Evolutionary conservation across 1,140 invertebrate species (phyloP).

Genomic region (Aricia agestis): DNA sequence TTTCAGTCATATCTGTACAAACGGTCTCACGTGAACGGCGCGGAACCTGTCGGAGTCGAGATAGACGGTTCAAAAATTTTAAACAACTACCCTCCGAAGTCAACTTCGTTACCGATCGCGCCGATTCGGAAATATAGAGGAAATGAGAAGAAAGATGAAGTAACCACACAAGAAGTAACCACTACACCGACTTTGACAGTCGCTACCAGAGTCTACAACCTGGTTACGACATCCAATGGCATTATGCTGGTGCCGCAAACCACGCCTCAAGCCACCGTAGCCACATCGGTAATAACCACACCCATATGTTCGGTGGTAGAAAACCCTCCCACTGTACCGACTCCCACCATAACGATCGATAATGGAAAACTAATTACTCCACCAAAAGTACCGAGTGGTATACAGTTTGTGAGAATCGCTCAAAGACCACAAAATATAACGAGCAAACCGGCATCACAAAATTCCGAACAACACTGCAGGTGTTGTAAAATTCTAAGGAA

Average conservation of each 20-base stretch:
- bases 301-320: background rate
- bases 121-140: constrained; percentile 27
- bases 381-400: background rate
- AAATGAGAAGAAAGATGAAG: constrained; percentile 16
- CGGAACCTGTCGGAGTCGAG: constrained; percentile 34
- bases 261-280: background rate
- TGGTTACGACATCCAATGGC: background rate
- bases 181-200: background rate
- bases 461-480: constrained; percentile 36
- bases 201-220: background rate
- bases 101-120: constrained; percentile 42
- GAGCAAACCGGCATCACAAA: background rate
- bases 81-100: constrained; percentile 18
- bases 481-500: constrained; percentile 47
- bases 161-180: constrained; percentile 9
- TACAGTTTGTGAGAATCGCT: background rate
- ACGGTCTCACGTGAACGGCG: constrained; percentile 16
- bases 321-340: background rate
- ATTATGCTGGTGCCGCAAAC: background rate
- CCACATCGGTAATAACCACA: background rate
- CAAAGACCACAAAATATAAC: background rate
- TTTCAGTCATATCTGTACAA: constrained; percentile 24
- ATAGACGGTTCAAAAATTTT: constrained; percentile 21
- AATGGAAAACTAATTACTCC: background rate
- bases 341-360: background rate